Evolutionary conservation across 1,140 invertebrate genomes (phyloP).

Genomic region (Neodiprion lecontei): DNA sequence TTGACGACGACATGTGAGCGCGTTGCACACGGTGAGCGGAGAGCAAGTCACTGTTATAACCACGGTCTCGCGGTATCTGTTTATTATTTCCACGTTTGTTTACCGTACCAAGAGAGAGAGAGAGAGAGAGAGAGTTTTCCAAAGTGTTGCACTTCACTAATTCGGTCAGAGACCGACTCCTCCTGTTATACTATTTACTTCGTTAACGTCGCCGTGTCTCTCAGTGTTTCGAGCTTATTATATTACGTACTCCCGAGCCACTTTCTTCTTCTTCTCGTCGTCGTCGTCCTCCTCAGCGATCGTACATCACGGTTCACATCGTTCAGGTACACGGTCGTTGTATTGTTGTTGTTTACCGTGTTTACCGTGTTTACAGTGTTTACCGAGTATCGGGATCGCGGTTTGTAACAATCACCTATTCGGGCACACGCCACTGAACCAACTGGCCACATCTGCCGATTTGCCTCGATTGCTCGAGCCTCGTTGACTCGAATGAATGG

Average conservation of each 20-base stretch:
- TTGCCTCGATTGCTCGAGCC: conserved; percentile 17
- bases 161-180: background rate
- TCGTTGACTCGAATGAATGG: conserved; percentile 31
- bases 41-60: too few relatives aligned
- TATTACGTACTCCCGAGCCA: background rate
- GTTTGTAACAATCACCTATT: background rate
- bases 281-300: background rate
- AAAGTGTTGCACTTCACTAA: too few relatives aligned
- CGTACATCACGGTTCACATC: background rate
- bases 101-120: too few relatives aligned
- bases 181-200: background rate
- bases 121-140: too few relatives aligned
- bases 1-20: background rate
- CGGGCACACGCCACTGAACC: conserved; percentile 36
- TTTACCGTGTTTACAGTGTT: background rate
- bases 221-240: background rate
- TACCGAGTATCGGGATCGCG: background rate
- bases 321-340: background rate
- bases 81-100: too few relatives aligned
- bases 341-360: background rate
- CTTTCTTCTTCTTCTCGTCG: background rate
- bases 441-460: conserved; percentile 45
- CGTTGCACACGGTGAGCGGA: too few relatives aligned
- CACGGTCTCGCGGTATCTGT: too few relatives aligned
- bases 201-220: background rate